Evolutionary conservation across 2,888 invertebrate species (phyloP), one percentile per base, ranked within the genome.

Genomic region (Scaptodrosophila latifasciaeformis): DNA sequence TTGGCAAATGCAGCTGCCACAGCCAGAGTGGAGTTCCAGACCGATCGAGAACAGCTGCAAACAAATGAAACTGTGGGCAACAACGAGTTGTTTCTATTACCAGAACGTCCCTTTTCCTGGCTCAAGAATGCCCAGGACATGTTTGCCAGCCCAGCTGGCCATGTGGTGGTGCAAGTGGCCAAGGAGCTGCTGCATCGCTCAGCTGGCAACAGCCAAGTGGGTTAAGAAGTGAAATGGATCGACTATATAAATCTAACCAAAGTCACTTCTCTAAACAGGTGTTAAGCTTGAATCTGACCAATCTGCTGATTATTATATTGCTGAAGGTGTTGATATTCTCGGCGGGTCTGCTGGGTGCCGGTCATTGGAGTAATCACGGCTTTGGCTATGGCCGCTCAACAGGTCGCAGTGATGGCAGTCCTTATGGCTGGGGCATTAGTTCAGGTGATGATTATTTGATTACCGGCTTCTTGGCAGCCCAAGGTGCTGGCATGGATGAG

Each of bases 261-360:
- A 40, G 21, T n/a, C 1, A 2, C 19, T 40, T 46, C 49, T 19
- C 9, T 3, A 9, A 2, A 1, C 52, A 83, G 83, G 84, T 85
- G 35, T 75, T 95, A 40, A 95, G 94, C 72, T 86, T 95, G 48
- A 95, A 95, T 86, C 86, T 95, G 53, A 94, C 94, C 0, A 95
- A 95, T 84, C 86, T 95, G 60, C 88, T 95, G 42, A 91, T 95
- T 57, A 88, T 95, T 51, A 88, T 95, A 45, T 89, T 96, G 24
- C 87, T 96, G 57, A 95, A 95, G 86, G 93, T 93, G 0, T 87
- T 95, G 5, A 92, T 95, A 59, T 90, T 94, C 70, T 93, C 94
- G 0, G 94, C 94, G 9, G 93, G 94, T 0, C 90, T 93, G 74
- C 88, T 93, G 71, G 93, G 93, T 4, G 91, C 91, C 1, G 91